A percentile compares a stretch with the other conserved stretches of the same genome.
Evolutionary conservation across 2,113 vertebrate species (phyloP).

Genomic region (Cheilinus undulatus): DNA sequence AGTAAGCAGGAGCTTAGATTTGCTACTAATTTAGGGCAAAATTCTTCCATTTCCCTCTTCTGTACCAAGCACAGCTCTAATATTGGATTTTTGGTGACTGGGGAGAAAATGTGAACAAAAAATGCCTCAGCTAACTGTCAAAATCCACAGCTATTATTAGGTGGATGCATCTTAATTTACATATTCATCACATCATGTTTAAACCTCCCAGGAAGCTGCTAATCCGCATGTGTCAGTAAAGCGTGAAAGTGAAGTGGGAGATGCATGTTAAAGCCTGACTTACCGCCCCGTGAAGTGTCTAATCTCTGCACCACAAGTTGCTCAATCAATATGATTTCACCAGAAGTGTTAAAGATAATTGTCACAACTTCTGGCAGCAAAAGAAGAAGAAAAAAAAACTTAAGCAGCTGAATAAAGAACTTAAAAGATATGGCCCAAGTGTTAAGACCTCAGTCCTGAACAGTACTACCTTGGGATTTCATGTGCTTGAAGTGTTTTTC

Average conservation of each 20-base stretch:
- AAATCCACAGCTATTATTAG: background rate
- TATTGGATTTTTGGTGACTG: background rate
- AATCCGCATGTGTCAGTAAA: background rate
- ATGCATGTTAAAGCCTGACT: background rate
- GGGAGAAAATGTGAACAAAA: background rate
- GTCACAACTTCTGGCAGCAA: slow-evolving; percentile 2
- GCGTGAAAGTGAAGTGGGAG: background rate
- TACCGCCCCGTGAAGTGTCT: background rate
- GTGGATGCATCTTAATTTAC: background rate
- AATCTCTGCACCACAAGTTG: background rate
- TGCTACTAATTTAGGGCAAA: background rate
- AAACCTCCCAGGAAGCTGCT: slow-evolving; percentile 16
- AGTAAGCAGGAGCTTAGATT: background rate
- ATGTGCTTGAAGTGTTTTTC: background rate
- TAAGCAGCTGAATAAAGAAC: background rate
- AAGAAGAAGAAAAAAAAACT: background rate
- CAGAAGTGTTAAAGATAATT: background rate
- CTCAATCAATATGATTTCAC: background rate
- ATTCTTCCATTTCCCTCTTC: no score
- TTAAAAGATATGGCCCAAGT: background rate
- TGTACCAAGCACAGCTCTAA: background rate
- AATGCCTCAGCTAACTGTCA: background rate
- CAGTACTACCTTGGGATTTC: background rate
- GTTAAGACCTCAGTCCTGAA: background rate
- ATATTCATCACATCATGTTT: slow-evolving; percentile 17